Percentiles rank a stretch among this genome's conserved stretches.
These are phyloP conservation scores for Heliconius ismenius DNA, from an alignment of 2,888 invertebrate species.

Conservation along the genomic window DNA sequence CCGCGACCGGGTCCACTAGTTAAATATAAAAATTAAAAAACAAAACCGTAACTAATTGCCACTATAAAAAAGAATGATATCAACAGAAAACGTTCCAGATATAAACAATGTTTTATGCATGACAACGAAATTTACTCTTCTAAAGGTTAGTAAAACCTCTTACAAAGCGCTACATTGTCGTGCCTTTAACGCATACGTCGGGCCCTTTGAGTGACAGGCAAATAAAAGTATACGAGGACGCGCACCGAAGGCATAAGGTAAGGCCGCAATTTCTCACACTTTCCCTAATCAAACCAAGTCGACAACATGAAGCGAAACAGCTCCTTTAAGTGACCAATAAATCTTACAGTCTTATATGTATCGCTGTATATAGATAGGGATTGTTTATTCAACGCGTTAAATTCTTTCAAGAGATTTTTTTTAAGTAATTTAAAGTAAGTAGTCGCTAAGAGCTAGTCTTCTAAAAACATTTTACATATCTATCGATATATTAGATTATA, in stretches of 20 bases:
- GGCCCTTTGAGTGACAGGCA: conserved; percentile 74
- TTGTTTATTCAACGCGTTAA: conserved; percentile 19
- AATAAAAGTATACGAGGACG: conserved; percentile 71
- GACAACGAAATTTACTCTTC: conserved; percentile 74
- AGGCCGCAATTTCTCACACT: conserved; percentile 63
- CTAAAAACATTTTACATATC: neutral
- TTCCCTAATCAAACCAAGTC: conserved; percentile 56
- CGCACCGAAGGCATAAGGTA: conserved; percentile 44
- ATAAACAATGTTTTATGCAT: conserved; percentile 64
- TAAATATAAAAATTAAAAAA: neutral
- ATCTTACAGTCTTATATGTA: conserved; percentile 34
- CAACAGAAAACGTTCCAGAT: conserved; percentile 55
- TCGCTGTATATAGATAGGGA: conserved; percentile 18
- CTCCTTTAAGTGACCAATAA: conserved; percentile 45
- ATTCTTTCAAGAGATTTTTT: neutral
- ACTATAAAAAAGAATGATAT: neutral
- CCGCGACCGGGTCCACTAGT: no score
- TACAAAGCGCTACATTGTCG: conserved; percentile 73
- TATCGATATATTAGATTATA: neutral
- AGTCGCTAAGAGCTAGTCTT: neutral
- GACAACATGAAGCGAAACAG: conserved; percentile 46
- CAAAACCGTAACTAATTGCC: neutral
- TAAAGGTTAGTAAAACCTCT: conserved; percentile 67
- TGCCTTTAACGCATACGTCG: conserved; percentile 63
- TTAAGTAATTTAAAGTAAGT: neutral